Evolutionary conservation across 64 coral and sea anemone species (phyloP).

Genomic region (Acropora tenuis): DNA sequence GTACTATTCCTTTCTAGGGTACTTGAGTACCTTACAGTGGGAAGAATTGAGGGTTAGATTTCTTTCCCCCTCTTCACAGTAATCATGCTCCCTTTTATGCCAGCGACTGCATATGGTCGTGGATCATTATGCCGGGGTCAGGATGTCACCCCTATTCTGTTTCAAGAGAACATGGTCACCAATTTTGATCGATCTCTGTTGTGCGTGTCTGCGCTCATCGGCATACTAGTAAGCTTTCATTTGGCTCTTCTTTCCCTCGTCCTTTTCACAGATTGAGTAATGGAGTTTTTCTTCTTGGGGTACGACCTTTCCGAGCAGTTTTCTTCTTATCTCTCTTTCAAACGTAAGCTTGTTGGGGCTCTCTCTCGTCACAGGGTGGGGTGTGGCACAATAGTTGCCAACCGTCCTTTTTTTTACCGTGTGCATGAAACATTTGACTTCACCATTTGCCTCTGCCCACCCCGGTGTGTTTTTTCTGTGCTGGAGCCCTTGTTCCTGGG

Average conservation of each 20-base stretch:
- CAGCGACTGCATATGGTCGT: background rate
- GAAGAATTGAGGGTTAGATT: slow-evolving; percentile 18
- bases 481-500: background rate
- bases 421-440: background rate
- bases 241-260: background rate
- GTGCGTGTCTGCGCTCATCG: background rate
- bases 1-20: background rate
- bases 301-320: background rate
- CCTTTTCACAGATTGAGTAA: background rate
- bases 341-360: background rate
- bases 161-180: background rate
- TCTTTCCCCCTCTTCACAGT: slow-evolving; percentile 15
- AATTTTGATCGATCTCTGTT: background rate
- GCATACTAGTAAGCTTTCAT: background rate
- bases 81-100: slow-evolving; percentile 1
- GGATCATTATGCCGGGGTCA: background rate
- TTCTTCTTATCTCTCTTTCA: background rate
- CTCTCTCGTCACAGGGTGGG: background rate
- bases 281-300: background rate
- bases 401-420: background rate
- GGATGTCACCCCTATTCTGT: background rate
- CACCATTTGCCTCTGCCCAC: background rate
- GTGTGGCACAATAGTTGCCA: background rate
- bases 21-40: slow-evolving; percentile 21
- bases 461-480: background rate